Base-by-base conservation (phyloP, 2,113 vertebrate genomes). In the Burhinus oedicnemus region DNA sequence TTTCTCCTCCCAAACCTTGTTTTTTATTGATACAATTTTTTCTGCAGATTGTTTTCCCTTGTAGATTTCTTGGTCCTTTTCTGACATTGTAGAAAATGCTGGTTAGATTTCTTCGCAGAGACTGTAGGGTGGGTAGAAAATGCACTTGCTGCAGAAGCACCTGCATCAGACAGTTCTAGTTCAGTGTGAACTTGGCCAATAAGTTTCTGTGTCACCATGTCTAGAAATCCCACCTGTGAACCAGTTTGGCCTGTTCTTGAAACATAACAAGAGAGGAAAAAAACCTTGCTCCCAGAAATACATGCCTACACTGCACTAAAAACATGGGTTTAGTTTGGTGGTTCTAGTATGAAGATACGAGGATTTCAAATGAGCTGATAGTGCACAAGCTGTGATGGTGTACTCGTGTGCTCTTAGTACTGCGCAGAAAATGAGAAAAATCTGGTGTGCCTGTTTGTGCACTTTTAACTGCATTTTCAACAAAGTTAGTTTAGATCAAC, bases 1-100 rank as follows among this genome's bases (percentile, higher is more conserved):
- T 86, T 90, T 76, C 87, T 87, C 45, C 70, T 74, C 65, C 64
- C 72, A 92, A 93, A 87, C 45, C 51, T 89, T 84, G n/a, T 26
- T 58, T 94, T 95, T 94, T 91, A 91, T 89, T 87, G 93, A 84
- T 64, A 58, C 45, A 36, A 15, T 92, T 96, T 89, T 89, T 90
- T 38, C 62, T 71, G 42, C 4, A 55, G 80, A 34, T 66, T 84
- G 17, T 62, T 93, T 91, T 94, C 70, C 38, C 51, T 91, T 32
- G 32, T 74, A 74, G 36, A 75, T 83, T 77, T 88, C 19, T 83
- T 34, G 6, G 19, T 75, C 20, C 7, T 95, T 81, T 75, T 62
- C 20, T 89, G 44, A 47, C 6, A 30, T 6, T 4, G 8, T 22
- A 51, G 42, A 62, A 74, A 83, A 55, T 22, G 15, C 26, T 29